Evolutionary conservation across 1,140 invertebrate species (phyloP).

Genomic region (Venturia canescens): DNA sequence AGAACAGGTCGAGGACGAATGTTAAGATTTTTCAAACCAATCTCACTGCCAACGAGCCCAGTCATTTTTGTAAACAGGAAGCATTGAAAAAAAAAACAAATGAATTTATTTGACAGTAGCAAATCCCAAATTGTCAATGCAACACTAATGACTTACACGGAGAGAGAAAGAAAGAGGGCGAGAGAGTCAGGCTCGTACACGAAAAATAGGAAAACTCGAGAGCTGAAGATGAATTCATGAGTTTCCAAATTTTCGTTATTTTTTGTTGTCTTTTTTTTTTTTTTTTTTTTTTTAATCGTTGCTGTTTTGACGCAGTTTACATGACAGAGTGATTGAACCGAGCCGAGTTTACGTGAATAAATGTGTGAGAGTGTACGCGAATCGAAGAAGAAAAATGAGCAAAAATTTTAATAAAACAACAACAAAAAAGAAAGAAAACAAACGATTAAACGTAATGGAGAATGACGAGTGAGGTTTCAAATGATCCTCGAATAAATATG

Average conservation of each 20-base stretch:
- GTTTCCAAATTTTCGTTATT: constrained; percentile 52
- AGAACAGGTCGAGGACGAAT: constrained; percentile 3
- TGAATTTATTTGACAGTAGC: constrained; percentile 57
- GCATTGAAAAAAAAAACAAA: background rate
- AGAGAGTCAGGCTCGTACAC: constrained; percentile 22
- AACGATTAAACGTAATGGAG: constrained; percentile 18
- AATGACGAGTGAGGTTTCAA: constrained; percentile 12
- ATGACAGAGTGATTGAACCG: constrained; percentile 25
- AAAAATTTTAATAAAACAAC: constrained; percentile 34
- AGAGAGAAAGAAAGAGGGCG: constrained; percentile 53
- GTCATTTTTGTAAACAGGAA: constrained; percentile 63
- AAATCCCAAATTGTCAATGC: constrained; percentile 75
- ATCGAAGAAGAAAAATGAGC: too few species aligned
- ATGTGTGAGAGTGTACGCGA: constrained; percentile 50
- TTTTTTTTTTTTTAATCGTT: constrained; percentile 10
- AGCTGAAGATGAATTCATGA: constrained; percentile 59
- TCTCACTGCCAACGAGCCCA: constrained; percentile 70
- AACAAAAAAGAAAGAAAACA: constrained; percentile 6
- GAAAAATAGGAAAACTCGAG: background rate
- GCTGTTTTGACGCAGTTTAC: constrained; percentile 30
- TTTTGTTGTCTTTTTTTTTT: constrained; percentile 64
- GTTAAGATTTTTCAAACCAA: constrained; percentile 13
- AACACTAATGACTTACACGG: constrained; percentile 75
- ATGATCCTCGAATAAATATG: background rate
- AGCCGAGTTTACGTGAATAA: constrained; percentile 49